Evolutionary conservation across 2,797 vertebrate genomes (phyloP).

Genomic region (Holocentrus rufus): DNA sequence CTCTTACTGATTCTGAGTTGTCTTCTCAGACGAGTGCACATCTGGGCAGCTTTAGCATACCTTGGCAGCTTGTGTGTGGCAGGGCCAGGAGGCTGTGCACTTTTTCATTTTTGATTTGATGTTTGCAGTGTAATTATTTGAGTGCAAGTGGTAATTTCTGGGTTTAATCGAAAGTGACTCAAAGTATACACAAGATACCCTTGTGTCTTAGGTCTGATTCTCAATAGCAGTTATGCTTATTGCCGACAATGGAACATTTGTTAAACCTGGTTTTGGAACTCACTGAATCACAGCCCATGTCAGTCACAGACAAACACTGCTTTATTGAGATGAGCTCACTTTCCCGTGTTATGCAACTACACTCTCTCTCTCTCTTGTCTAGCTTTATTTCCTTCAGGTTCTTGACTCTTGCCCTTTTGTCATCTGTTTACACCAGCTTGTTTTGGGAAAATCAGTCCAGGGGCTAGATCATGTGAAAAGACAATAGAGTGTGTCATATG

Average conservation of each 20-base stretch:
- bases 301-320: conserved; percentile 41
- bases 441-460: conserved; percentile 32
- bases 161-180: conserved; percentile 20
- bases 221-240: conserved; percentile 39
- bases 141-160: conserved; percentile 38
- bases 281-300: conserved; percentile 19
- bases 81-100: conserved; percentile 11
- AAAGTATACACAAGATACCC: conserved; percentile 36
- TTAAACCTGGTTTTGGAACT: conserved; percentile 40
- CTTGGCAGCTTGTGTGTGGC: conserved; percentile 45
- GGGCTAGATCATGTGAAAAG: conserved; percentile 12
- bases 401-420: conserved; percentile 11
- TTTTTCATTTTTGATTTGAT: conserved; percentile 28
- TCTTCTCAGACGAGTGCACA: conserved; percentile 63
- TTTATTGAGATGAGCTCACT: conserved; percentile 57
- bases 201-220: conserved; percentile 13
- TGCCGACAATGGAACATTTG: conserved; percentile 20
- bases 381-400: conserved; percentile 36
- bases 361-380: conserved; percentile 31
- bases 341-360: conserved; percentile 49
- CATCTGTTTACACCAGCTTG: conserved; percentile 30
- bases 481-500: conserved; percentile 15
- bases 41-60: conserved; percentile 63
- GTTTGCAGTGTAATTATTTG: conserved; percentile 46
- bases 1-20: conserved; percentile 55